Percentiles rank a stretch among this genome's conserved stretches.
phyloP scores from a whole-genome alignment of 35 echinoderm and acorn worm species.

The Strongylocentrotus purpuratus region DNA sequence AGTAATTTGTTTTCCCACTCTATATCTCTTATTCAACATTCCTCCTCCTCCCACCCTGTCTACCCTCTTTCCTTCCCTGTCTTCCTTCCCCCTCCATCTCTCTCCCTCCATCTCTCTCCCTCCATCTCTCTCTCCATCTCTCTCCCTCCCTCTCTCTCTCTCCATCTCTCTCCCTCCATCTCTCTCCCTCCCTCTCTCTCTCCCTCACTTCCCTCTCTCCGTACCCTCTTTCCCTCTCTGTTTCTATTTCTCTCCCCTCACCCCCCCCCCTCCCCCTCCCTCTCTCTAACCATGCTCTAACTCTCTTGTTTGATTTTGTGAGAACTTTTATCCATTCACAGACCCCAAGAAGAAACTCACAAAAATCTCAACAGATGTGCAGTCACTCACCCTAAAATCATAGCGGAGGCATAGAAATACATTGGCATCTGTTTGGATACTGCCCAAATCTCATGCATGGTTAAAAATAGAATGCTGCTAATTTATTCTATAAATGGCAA shows the following conservation, averaged over 20 bases:
- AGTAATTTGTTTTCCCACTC: too few relatives aligned
- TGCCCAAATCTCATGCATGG: not conserved
- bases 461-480: not conserved
- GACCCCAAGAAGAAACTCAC: too few relatives aligned
- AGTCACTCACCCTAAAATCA: too few relatives aligned
- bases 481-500: not conserved
- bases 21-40: too few relatives aligned
- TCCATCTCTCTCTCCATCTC: not conserved
- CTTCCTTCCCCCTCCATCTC: too few relatives aligned
- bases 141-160: not conserved
- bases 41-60: too few relatives aligned
- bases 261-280: not conserved
- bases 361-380: too few relatives aligned
- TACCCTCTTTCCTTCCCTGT: too few relatives aligned
- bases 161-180: not conserved
- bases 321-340: too few relatives aligned
- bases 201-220: not conserved
- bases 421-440: not conserved
- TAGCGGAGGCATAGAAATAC: too few relatives aligned
- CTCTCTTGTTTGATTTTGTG: not conserved
- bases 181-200: too few relatives aligned
- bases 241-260: not conserved
- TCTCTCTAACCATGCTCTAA: not conserved
- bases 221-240: not conserved
- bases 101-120: not conserved